Evolutionary conservation across 2,888 invertebrate species (phyloP), one percentile per base, ranked within the genome.

Genomic region (Cosmorhoe ocellata): DNA sequence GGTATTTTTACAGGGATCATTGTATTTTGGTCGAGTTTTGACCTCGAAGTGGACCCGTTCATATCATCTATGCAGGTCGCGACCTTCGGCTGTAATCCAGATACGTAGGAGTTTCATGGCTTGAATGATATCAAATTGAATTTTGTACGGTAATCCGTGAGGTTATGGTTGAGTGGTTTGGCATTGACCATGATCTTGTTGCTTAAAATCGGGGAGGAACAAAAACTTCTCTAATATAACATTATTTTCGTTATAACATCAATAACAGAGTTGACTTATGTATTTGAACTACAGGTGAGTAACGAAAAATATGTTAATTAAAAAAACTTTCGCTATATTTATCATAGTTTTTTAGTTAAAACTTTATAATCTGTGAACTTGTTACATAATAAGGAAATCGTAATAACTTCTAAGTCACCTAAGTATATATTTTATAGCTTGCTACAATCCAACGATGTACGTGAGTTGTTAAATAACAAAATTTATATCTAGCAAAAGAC

Each of bases 71-170:
- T 74, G 67, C 76, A 77, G 76, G 75, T 72, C 69, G 58, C 61
- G 78, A 80, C 86, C 86, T 84, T 83, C 79, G 61, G 52, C 38
- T 63, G 58, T 76, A 73, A 74, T 79, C 74, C 71, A 75, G 69
- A 74, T 76, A 70, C 71, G 76, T 71, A 69, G 66, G 67, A 71
- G 63, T 64, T 65, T 63, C 61, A 65, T 62, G 49, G 61, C 45
- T 52, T 57, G 45, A 63, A 42, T 59, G 58, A 65, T 62, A 56
- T 63, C 63, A 64, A 77, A 79, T 77, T 66, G 57, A 50, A 73
- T 81, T 78, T 58, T 74, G 69, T 76, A 71, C 58, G 76, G 68
- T 74, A 70, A 56, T 73, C 59, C 46, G 40, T 56, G 34, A 40
- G 53, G 52, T 50, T 63, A 45, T 58, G 49, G 52, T 50, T 63